phyloP scores from a whole-genome alignment of 1,140 invertebrate genomes.

The Microplitis mediator region DNA sequence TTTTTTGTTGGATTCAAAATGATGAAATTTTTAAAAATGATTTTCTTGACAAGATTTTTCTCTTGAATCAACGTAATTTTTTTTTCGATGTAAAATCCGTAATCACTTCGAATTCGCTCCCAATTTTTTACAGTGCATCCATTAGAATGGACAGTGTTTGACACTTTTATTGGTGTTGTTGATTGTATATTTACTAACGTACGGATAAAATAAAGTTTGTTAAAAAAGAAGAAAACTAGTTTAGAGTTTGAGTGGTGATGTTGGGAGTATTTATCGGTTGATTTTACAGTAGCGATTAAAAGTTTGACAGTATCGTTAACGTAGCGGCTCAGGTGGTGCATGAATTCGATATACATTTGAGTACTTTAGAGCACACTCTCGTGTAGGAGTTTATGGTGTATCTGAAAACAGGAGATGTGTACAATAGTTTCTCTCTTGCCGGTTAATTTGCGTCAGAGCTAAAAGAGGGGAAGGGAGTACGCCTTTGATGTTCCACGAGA shows the following conservation, averaged over 20 bases:
- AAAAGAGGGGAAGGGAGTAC: background rate
- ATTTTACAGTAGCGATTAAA: conserved; percentile 22
- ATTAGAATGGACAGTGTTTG: too few species aligned
- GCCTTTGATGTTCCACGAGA: conserved; percentile 43
- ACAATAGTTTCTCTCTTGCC: background rate
- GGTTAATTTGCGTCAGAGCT: conserved; percentile 37
- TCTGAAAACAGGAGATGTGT: background rate
- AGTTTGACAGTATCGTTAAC: conserved; percentile 25
- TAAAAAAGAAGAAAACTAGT: background rate
- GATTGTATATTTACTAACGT: too few species aligned
- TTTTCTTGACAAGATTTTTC: too few species aligned
- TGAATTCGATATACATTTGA: conserved; percentile 19
- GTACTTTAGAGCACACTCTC: background rate
- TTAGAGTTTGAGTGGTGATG: background rate
- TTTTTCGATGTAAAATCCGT: too few species aligned
- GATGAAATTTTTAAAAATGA: too few species aligned
- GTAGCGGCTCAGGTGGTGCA: conserved; percentile 24
- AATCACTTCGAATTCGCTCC: too few species aligned
- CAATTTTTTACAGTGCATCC: too few species aligned
- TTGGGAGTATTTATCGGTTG: background rate
- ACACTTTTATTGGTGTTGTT: too few species aligned
- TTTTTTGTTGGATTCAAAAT: too few species aligned
- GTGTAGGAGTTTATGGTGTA: conserved; percentile 11
- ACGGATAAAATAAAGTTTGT: background rate
- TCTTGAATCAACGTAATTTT: too few species aligned